Evolutionary conservation across 2,888 invertebrate genomes (phyloP).

Genomic region (Hyposoter dolosus): DNA sequence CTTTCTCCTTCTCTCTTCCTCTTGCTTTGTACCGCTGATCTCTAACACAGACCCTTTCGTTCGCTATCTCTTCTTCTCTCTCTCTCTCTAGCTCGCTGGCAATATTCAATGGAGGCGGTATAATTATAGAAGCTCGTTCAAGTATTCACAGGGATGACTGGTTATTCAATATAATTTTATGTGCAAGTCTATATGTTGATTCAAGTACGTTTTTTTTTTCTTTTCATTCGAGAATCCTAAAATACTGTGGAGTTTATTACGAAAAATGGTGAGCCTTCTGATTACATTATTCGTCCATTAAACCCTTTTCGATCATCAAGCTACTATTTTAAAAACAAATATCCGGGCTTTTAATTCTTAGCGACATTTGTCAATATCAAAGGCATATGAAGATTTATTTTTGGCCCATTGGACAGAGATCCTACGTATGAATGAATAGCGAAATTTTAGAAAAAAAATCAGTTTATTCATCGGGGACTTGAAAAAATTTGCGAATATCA

Average conservation of each 20-base stretch:
- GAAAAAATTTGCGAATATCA: no score
- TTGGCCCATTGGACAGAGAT: no score
- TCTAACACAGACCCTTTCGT: constrained; percentile 43
- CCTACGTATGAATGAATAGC: not conserved
- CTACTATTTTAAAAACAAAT: not conserved
- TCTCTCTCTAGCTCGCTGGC: constrained; percentile 49
- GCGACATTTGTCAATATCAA: no score
- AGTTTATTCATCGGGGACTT: not conserved
- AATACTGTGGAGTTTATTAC: not conserved
- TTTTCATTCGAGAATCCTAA: not conserved
- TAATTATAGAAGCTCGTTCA: constrained; percentile 64
- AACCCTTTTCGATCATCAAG: not conserved
- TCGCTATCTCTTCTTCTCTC: constrained; percentile 11
- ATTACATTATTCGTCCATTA: not conserved
- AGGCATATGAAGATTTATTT: no score
- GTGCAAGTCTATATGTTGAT: constrained; percentile 9
- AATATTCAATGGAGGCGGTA: constrained; percentile 68
- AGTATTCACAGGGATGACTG: constrained; percentile 54
- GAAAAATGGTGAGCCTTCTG: not conserved
- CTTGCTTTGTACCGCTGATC: constrained; percentile 52
- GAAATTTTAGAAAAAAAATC: not conserved
- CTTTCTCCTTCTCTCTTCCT: constrained; percentile 26
- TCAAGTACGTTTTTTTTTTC: not conserved
- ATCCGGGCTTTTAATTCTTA: no score
- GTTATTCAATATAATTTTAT: constrained; percentile 43